Percentiles rank a stretch among this genome's conserved stretches.
Conservation (phyloP, 1,140 invertebrate species). For the Hyposmocoma kahamanoa region DNA sequence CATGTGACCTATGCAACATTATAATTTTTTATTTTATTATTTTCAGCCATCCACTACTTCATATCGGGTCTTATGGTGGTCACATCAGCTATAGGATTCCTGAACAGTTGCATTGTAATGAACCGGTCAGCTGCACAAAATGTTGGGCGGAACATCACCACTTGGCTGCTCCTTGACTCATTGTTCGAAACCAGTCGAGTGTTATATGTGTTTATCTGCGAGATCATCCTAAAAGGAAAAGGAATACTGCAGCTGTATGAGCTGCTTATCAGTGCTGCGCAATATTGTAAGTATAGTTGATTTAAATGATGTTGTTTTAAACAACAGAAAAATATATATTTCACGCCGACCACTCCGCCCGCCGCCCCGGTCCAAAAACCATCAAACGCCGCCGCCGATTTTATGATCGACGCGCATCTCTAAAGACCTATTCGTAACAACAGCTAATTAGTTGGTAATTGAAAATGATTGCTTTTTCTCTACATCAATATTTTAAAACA, state of each 20-base stretch:
- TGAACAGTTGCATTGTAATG: conserved; percentile 50
- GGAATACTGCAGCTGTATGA: conserved; percentile 47
- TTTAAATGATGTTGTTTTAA: no score
- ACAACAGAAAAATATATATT: no score
- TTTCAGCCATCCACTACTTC: conserved; percentile 49
- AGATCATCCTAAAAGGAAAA: conserved; percentile 43
- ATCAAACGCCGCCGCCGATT: no score
- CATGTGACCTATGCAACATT: no score
- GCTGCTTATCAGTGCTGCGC: conserved; percentile 41
- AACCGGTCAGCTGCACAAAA: conserved; percentile 34
- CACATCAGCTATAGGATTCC: conserved; percentile 41
- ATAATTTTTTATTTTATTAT: no score
- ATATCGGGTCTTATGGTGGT: conserved; percentile 47
- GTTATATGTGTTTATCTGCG: conserved; percentile 49
- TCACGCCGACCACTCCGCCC: no score
- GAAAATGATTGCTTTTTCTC: no score
- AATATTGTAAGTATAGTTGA: conserved; percentile 60
- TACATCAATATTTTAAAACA: no score
- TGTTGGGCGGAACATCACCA: conserved; percentile 40
- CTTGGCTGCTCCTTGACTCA: conserved; percentile 55
- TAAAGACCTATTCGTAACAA: no score
- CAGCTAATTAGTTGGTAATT: no score
- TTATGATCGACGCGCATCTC: no score
- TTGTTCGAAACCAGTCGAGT: conserved; percentile 57
- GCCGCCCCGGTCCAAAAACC: no score